Base-by-base conservation (phyloP, 2,113 vertebrate genomes). In the Uropsilus gracilis region DNA sequence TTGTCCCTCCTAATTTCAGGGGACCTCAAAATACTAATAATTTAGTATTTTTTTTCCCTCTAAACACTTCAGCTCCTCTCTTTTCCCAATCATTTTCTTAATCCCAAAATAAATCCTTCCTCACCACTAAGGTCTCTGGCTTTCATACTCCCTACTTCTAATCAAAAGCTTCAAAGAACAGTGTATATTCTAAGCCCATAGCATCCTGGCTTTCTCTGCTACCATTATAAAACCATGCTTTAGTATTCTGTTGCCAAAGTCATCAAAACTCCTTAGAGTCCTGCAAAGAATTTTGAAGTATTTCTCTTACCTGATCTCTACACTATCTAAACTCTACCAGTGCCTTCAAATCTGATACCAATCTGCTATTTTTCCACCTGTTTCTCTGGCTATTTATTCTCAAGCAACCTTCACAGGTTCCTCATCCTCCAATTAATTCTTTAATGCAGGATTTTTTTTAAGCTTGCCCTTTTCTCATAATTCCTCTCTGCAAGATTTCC, bases 41-140 rank as follows among this genome's bases (percentile, higher is more conserved):
- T n/a, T 55, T 55, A 6, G 6, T 55, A 95, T 77, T 61, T 42
- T 28, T 57, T 86, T 76, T 61, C 71, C 50, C 78, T 82, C 63
- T 81, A 28, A 86, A 77, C 46, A n/a, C 13, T 83, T 84, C 57
- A 89, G 46, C 2, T 22, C 44, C 17, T 68, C 34, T 59, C 37
- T 84, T 37, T 93, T 32, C 39, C 17, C 17, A 53, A 34, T 88
- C 80, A 22, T 37, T 94, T 44, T 59, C 53, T 90, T 94, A n/a
- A 80, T 16, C 32, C 44, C 59, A 68, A 94, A 50, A 84, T 75
- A 92, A 83, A 78, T 57, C 63, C 44, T 90, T 92, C n/a, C 75
- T 96, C 55, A 84, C 73, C 64, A 42, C 32, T 73, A 39, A 94
- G n/a, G 39, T 72, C 14, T 89, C 24, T 50, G 64, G 53, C 63